Percentiles rank a stretch among this genome's conserved stretches.
Evolutionary conservation across 2,113 vertebrate species (phyloP).

Genomic region (Mirounga angustirostris): DNA sequence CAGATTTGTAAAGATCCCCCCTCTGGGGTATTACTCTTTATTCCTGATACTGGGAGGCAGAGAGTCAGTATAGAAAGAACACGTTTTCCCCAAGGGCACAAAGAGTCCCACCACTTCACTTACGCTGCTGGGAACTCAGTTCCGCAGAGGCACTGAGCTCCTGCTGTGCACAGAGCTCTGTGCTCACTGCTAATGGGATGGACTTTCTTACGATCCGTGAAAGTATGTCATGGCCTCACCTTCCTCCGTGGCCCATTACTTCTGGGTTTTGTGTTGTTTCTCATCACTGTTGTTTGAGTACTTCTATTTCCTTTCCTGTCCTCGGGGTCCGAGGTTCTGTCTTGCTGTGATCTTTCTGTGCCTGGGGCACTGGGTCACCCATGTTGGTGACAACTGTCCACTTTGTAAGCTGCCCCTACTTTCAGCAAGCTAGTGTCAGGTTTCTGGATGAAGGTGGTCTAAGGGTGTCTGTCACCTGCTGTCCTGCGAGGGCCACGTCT

Average conservation of each 20-base stretch:
- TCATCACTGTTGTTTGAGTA: neutral
- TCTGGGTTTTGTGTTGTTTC: neutral
- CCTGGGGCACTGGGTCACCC: neutral
- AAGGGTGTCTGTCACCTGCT: neutral
- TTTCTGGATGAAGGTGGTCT: neutral
- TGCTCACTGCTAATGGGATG: neutral
- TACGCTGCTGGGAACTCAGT: neutral
- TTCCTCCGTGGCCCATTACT: neutral
- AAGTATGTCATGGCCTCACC: neutral
- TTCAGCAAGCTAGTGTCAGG: neutral
- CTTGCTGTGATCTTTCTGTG: neutral
- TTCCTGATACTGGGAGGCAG: neutral
- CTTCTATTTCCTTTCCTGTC: neutral
- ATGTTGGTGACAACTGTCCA: rapidly evolving
- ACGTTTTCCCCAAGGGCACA: neutral
- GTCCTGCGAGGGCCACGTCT: neutral
- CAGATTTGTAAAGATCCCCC: neutral
- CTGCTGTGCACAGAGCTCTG: neutral
- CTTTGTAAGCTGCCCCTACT: neutral
- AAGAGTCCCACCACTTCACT: too few species aligned
- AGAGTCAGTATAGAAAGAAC: rapidly evolving
- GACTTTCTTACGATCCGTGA: neutral
- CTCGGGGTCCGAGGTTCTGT: neutral
- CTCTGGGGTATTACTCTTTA: neutral
- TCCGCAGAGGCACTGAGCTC: rapidly evolving